Percentiles rank a stretch among this genome's conserved stretches.
phyloP scores from a whole-genome alignment of 2,888 invertebrate species.

The Lycaena phlaeas region DNA sequence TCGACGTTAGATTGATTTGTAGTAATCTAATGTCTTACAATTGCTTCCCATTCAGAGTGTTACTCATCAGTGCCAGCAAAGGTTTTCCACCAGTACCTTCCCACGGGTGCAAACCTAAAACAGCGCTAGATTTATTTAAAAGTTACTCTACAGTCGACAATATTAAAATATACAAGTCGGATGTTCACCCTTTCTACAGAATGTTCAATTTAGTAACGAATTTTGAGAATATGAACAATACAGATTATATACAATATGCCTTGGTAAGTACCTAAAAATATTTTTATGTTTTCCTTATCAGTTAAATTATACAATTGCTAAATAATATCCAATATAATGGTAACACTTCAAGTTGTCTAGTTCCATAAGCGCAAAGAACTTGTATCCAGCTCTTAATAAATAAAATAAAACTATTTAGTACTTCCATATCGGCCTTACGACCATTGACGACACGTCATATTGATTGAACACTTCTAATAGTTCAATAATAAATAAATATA shows the following conservation, averaged over 20 bases:
- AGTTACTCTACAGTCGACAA: constrained; percentile 42
- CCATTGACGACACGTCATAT: too few relatives aligned
- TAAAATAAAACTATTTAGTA: too few relatives aligned
- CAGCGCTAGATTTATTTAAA: constrained; percentile 41
- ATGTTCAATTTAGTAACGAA: constrained; percentile 83
- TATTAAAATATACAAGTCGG: constrained; percentile 46
- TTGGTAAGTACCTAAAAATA: constrained; percentile 65
- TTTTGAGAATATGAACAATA: constrained; percentile 76
- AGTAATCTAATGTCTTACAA: too few relatives aligned
- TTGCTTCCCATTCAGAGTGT: constrained; percentile 49
- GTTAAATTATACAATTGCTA: too few relatives aligned
- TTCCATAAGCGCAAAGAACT: too few relatives aligned
- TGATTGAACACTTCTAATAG: background rate
- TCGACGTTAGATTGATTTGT: too few relatives aligned
- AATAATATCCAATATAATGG: too few relatives aligned
- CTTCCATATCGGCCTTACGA: too few relatives aligned
- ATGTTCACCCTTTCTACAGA: constrained; percentile 70
- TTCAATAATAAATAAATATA: too few relatives aligned
- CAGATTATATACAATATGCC: constrained; percentile 80
- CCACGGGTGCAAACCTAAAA: constrained; percentile 22
- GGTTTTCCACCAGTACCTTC: constrained; percentile 42
- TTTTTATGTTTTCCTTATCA: too few relatives aligned
- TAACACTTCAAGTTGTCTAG: too few relatives aligned
- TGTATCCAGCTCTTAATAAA: too few relatives aligned
- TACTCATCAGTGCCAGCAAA: constrained; percentile 63